Percentiles rank a stretch among this genome's conserved stretches.
Conservation (phyloP, 2,888 invertebrate genomes). For the Patella pellucida region DNA sequence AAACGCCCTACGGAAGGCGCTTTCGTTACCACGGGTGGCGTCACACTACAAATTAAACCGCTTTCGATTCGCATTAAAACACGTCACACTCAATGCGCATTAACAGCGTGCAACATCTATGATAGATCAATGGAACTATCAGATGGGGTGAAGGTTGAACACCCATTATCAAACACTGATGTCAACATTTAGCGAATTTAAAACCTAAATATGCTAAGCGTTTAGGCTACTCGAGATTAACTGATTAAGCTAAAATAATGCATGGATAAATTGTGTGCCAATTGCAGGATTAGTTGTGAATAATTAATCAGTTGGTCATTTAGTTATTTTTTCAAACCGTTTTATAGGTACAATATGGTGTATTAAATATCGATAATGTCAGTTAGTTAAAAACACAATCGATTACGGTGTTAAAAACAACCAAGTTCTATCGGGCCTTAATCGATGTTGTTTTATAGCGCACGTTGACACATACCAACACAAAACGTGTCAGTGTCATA, state of each 20-base stretch:
- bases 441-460: neutral
- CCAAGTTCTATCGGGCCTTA: neutral
- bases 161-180: too few species aligned
- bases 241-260: neutral
- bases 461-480: neutral
- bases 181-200: too few species aligned
- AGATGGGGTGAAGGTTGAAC: too few species aligned
- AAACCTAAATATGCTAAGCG: too few species aligned
- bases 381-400: neutral
- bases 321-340: too few species aligned
- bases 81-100: too few species aligned
- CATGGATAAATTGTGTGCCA: neutral
- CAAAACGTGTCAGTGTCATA: neutral
- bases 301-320: neutral
- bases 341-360: neutral
- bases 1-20: too few species aligned
- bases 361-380: neutral
- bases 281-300: neutral
- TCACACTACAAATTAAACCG: too few species aligned
- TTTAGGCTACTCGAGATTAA: neutral
- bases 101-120: too few species aligned
- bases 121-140: too few species aligned
- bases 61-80: too few species aligned
- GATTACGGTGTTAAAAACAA: slow-evolving; percentile 8
- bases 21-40: too few species aligned